A percentile compares a stretch with the other conserved stretches of the same genome.
phyloP scores from a whole-genome alignment of 2,113 vertebrate species.

The Equus przewalskii region DNA sequence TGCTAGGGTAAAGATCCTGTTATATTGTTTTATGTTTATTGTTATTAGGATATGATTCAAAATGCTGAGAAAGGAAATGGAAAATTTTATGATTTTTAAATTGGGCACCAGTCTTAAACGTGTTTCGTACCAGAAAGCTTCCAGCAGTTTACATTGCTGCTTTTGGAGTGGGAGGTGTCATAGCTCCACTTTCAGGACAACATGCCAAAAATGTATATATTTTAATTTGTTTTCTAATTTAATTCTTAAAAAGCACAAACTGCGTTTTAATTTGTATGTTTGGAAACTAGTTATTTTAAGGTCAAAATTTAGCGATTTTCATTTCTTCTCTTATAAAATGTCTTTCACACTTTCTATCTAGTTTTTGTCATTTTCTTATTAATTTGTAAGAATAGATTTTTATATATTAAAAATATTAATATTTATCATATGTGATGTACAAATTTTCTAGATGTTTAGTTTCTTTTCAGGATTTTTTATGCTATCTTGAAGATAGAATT shows the following conservation, averaged over 20 bases:
- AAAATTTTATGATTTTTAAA: neutral
- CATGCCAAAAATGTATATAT: neutral
- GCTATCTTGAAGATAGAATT: neutral
- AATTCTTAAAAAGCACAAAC: neutral
- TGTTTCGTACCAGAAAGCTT: neutral
- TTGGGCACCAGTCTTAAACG: neutral
- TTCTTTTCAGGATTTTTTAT: neutral
- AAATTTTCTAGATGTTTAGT: neutral
- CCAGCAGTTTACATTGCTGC: neutral
- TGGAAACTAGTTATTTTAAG: neutral
- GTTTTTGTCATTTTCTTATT: too few species aligned
- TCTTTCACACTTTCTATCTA: neutral
- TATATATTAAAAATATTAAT: neutral
- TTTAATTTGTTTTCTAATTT: constrained; percentile 9
- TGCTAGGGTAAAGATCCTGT: neutral
- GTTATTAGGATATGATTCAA: neutral
- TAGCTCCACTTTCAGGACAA: neutral
- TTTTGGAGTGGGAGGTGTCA: too few species aligned
- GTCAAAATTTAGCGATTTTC: neutral
- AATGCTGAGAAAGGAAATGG: neutral
- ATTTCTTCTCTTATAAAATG: neutral
- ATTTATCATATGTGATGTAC: neutral
- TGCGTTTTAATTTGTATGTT: neutral
- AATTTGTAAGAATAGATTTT: neutral
- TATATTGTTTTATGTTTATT: neutral